phyloP scores from a whole-genome alignment of 2,888 invertebrate genomes.

The Cataglyphis altisquamis region DNA sequence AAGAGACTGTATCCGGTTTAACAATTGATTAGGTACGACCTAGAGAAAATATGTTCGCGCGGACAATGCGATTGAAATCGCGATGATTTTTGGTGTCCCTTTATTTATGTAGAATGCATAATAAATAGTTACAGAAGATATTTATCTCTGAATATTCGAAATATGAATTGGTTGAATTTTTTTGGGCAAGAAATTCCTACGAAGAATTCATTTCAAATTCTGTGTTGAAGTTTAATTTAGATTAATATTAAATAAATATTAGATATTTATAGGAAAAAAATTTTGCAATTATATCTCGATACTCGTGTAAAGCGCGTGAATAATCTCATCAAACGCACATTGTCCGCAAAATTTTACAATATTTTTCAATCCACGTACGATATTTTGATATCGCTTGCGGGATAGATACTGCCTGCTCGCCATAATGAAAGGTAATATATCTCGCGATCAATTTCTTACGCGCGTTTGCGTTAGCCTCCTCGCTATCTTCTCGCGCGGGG shows the following conservation, averaged over 20 bases:
- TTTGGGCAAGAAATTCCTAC: not conserved
- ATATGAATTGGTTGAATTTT: not conserved
- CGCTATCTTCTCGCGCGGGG: constrained; percentile 55
- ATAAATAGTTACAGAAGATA: not conserved
- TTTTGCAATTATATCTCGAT: not conserved
- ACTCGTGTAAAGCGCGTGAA: not conserved
- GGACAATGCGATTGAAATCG: constrained; percentile 11
- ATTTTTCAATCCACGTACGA: constrained; percentile 16
- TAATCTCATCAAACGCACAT: constrained; percentile 18
- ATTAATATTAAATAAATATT: too few species aligned
- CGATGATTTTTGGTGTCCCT: not conserved
- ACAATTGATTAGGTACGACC: not conserved
- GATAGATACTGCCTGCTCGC: constrained; percentile 28
- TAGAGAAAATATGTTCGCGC: not conserved
- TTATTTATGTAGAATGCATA: not conserved
- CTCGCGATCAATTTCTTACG: constrained; percentile 57
- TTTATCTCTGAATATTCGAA: not conserved
- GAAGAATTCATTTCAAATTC: not conserved
- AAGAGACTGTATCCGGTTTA: constrained; percentile 15
- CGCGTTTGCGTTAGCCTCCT: constrained; percentile 50
- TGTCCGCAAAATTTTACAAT: constrained; percentile 24
- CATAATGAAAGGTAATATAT: constrained; percentile 52
- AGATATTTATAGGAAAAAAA: not conserved
- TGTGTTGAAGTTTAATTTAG: not conserved
- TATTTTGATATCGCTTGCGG: constrained; percentile 28